phyloP scores from a whole-genome alignment of 1,140 invertebrate species.

The Chironomus tepperi region DNA sequence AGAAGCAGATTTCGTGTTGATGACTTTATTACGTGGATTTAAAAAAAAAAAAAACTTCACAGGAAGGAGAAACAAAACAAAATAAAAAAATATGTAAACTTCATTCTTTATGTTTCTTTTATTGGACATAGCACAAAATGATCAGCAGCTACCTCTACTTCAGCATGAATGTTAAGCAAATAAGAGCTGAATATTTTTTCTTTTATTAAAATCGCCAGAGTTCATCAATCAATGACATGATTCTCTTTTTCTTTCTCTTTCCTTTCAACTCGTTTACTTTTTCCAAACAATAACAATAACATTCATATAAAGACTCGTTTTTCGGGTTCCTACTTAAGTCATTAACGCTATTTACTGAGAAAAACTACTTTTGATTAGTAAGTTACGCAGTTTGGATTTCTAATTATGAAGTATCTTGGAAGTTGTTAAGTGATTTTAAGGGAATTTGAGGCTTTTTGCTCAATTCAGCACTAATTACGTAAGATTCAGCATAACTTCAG shows the following conservation, averaged over 20 bases:
- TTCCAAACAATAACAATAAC: background rate
- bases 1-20: slow-evolving; percentile 18
- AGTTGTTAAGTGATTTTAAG: too few relatives aligned
- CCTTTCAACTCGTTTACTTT: too few relatives aligned
- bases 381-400: too few relatives aligned
- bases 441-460: too few relatives aligned
- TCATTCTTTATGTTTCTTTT: background rate
- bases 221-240: slow-evolving; percentile 22
- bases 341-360: background rate
- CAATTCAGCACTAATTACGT: too few relatives aligned
- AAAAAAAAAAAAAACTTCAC: background rate
- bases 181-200: background rate
- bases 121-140: too few relatives aligned
- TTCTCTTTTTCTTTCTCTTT: background rate
- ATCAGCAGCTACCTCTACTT: too few relatives aligned
- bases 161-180: background rate
- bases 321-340: slow-evolving; percentile 19
- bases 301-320: slow-evolving; percentile 14
- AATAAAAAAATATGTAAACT: background rate
- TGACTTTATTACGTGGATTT: slow-evolving; percentile 22
- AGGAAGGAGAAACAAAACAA: background rate
- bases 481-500: too few relatives aligned
- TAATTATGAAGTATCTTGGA: too few relatives aligned
- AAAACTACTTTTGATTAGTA: too few relatives aligned
- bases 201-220: background rate